These are phyloP conservation scores for Clostera curtula DNA, from an alignment of 2,888 invertebrate genomes.

Conservation along the genomic window DNA sequence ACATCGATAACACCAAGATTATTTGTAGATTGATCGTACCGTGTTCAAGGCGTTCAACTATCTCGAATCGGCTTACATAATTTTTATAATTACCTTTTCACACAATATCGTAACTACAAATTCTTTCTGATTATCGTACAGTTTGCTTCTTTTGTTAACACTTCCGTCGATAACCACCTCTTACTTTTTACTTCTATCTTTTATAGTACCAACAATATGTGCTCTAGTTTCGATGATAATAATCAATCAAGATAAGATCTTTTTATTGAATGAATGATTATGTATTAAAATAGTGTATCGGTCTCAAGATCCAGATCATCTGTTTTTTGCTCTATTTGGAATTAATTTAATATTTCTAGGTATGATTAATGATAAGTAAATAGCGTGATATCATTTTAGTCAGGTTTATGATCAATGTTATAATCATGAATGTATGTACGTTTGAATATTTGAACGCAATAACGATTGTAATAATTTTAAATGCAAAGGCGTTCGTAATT, in stretches of 20 bases:
- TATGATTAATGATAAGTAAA: too few relatives aligned
- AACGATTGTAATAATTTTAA: too few relatives aligned
- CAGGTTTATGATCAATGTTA: too few relatives aligned
- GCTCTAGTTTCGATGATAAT: slow-evolving; percentile 2
- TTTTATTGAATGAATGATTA: slow-evolving; percentile 8
- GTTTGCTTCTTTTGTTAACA: slow-evolving; percentile 29
- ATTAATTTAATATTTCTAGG: too few relatives aligned
- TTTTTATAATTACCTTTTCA: slow-evolving; percentile 58
- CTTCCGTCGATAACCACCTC: slow-evolving; percentile 46
- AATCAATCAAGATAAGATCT: slow-evolving; percentile 11
- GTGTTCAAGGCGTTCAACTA: slow-evolving; percentile 43
- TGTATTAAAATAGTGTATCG: slow-evolving; percentile 13
- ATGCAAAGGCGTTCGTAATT: too few relatives aligned
- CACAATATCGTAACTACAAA: slow-evolving; percentile 43
- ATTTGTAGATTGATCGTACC: slow-evolving; percentile 32
- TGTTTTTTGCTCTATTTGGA: slow-evolving; percentile 13
- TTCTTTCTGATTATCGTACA: slow-evolving; percentile 55
- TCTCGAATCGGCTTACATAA: slow-evolving; percentile 58
- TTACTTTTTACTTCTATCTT: too few relatives aligned
- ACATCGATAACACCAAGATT: slow-evolving; percentile 18
- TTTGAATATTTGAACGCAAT: too few relatives aligned
- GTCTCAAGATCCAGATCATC: slow-evolving; percentile 12
- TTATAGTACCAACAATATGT: background rate
- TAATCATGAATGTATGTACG: too few relatives aligned
- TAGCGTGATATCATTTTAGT: too few relatives aligned